Evolutionary conservation across 2,888 invertebrate species (phyloP).

Genomic region (Formica aserva): DNA sequence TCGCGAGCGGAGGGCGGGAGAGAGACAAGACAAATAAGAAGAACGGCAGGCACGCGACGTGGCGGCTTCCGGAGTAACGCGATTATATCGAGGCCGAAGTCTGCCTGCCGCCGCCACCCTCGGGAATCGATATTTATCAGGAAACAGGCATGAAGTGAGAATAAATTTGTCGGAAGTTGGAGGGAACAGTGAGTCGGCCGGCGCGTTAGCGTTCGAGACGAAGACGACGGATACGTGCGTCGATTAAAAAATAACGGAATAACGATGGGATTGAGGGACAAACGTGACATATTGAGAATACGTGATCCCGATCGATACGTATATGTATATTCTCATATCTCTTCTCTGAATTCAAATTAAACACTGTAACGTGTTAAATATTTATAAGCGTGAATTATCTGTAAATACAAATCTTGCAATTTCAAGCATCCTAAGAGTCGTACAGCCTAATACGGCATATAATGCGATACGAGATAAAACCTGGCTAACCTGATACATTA

Average conservation of each 20-base stretch:
- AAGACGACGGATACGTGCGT: constrained; percentile 55
- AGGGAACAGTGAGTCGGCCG: constrained; percentile 49
- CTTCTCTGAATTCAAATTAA: neutral
- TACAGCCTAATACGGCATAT: neutral
- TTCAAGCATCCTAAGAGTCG: neutral
- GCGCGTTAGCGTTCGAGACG: constrained; percentile 69
- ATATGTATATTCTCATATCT: neutral
- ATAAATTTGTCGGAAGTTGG: constrained; percentile 83
- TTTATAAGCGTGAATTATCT: neutral
- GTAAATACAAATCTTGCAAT: neutral
- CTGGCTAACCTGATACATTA: neutral
- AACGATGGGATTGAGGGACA: constrained; percentile 21
- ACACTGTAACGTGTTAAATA: neutral
- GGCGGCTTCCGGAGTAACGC: constrained; percentile 79
- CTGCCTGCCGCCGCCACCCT: constrained; percentile 52
- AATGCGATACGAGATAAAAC: neutral
- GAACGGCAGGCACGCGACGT: constrained; percentile 70
- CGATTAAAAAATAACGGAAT: constrained; percentile 57
- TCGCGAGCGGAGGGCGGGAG: constrained; percentile 47
- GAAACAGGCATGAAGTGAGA: constrained; percentile 73
- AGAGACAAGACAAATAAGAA: constrained; percentile 71
- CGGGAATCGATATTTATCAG: constrained; percentile 81
- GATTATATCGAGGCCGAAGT: constrained; percentile 77
- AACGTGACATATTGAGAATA: constrained; percentile 11
- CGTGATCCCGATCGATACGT: constrained; percentile 5